Conservation (phyloP, 2,113 vertebrate genomes). For the Ceyx margarethae region DNA sequence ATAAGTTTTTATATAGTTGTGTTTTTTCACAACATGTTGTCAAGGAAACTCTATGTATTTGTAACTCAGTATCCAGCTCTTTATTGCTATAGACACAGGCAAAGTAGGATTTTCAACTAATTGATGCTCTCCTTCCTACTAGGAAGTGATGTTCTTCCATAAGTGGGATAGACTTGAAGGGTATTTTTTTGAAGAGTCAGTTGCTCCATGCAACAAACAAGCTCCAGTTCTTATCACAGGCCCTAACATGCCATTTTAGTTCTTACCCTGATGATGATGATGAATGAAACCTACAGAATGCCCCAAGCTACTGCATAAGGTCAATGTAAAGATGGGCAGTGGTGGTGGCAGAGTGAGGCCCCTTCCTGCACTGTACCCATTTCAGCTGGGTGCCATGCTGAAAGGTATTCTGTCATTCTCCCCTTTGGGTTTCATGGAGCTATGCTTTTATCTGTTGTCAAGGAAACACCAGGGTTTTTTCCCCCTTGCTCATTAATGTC, state of each 20-base stretch:
- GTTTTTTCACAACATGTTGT: slow-evolving; percentile 59
- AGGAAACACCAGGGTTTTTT: slow-evolving; percentile 57
- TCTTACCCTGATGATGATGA: neutral
- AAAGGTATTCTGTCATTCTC: slow-evolving; percentile 29
- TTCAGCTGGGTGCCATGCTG: neutral
- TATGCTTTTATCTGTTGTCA: slow-evolving; percentile 69
- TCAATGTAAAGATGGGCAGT: neutral
- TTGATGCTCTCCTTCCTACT: neutral
- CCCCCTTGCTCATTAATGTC: slow-evolving; percentile 60
- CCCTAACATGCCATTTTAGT: neutral
- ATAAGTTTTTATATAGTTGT: neutral
- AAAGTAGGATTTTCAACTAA: slow-evolving; percentile 30
- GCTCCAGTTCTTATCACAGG: neutral
- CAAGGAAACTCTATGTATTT: slow-evolving; percentile 67
- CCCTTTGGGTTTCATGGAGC: slow-evolving; percentile 37
- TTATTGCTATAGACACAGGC: slow-evolving; percentile 51
- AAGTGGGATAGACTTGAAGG: neutral
- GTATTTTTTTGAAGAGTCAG: neutral
- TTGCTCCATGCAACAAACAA: neutral
- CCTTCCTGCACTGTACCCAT: neutral
- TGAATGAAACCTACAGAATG: neutral
- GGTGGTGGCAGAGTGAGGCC: neutral
- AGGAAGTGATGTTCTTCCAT: neutral
- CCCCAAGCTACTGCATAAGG: neutral
- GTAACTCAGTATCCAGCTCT: slow-evolving; percentile 32